These are phyloP conservation scores for Rotaria magnacalcarata DNA, from an alignment of 2,888 invertebrate genomes.

Conservation along the genomic window DNA sequence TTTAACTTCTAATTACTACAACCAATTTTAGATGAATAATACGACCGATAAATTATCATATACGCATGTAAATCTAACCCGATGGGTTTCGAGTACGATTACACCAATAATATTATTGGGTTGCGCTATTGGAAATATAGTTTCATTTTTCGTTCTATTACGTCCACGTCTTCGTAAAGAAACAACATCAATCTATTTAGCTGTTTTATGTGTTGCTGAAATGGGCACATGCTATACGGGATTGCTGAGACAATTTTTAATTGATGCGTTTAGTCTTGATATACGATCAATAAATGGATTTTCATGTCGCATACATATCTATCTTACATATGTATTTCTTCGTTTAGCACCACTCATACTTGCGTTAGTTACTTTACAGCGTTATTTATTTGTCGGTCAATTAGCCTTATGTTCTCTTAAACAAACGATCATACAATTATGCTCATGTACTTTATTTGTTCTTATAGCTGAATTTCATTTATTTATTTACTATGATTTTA, in stretches of 20 bases:
- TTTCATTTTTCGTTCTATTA: conserved; percentile 14
- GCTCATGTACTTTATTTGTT: background rate
- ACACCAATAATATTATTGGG: background rate
- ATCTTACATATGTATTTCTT: conserved; percentile 16
- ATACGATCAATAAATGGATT: background rate
- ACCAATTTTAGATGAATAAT: background rate
- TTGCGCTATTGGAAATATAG: background rate
- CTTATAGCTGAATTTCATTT: conserved; percentile 5
- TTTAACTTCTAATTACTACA: too few relatives aligned
- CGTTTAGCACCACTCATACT: background rate
- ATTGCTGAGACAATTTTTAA: conserved; percentile 6
- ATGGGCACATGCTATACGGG: conserved; percentile 24
- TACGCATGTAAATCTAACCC: background rate
- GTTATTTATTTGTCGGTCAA: conserved; percentile 27
- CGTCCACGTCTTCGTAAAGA: conserved; percentile 17
- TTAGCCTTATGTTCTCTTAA: background rate
- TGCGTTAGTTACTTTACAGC: background rate
- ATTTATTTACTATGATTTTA: background rate
- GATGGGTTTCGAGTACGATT: background rate
- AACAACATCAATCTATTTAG: conserved; percentile 28
- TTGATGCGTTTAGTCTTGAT: conserved; percentile 2
- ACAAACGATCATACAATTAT: background rate
- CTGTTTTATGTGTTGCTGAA: conserved; percentile 23
- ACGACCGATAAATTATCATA: background rate
- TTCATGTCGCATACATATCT: conserved; percentile 32